Base-by-base conservation (phyloP, 2,797 vertebrate genomes). In the Pangasius macronema region DNA sequence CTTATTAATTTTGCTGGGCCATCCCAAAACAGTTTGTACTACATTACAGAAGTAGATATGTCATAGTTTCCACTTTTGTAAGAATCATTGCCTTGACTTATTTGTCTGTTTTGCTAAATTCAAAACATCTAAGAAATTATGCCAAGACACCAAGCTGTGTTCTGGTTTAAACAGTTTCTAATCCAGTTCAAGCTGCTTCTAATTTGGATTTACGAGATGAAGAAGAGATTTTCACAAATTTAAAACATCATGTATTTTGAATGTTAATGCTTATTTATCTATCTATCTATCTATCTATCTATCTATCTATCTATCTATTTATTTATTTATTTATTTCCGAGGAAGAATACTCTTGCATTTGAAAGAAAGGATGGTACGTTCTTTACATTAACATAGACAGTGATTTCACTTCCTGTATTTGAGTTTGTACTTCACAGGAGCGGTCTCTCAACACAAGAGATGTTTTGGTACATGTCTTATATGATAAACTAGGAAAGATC, bases 41-140 rank as follows among this genome's bases (percentile, higher is more conserved):
- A 87, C 85, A 81, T 85, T 76, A 86, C 87, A 92, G 91, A 90
- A 42, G 90, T 82, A 90, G 92, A 89, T 67, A 86, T 87, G 91
- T 89, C 91, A 90, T 73, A 20, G 57, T 86, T 86, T 77, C 33
- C 76, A 82, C 85, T 93, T 92, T 90, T 27, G 85, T 86, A 46
- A 90, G 89, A 88, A 81, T 88, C 14, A 89, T 88, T 92, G 83
- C 30, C 86, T 85, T 88, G 82, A 87, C 85, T 89, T 92, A 90
- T 92, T 92, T 88, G 89, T 91, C 89, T 92, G 33, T 65, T 89
- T 68, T 75, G 72, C 59, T 27, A 85, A 87, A 73, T 68, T 85
- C 84, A 88, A 90, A 70, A 85, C 53, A 84, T 67, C 84, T 36
- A 81, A 85, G 87, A 92, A 91, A 90, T 88, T 76, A 67, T 42